These are phyloP conservation scores for Trinorchestia longiramus DNA, from an alignment of 1,140 invertebrate species.

Conservation along the genomic window DNA sequence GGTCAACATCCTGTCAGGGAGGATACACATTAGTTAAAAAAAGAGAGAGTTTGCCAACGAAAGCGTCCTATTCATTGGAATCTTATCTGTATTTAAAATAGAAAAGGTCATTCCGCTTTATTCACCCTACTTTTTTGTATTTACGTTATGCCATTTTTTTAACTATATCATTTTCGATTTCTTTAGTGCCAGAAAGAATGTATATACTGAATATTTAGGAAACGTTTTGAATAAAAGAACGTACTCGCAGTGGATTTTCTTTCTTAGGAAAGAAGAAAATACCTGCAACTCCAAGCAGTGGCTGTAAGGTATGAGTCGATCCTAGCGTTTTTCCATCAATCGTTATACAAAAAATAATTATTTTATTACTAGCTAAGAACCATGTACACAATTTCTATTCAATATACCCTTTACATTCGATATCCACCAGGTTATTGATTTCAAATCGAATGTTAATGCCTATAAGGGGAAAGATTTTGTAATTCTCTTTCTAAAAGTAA, in stretches of 20 bases:
- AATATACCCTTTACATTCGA: too few species aligned
- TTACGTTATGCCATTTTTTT: not conserved
- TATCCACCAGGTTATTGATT: too few species aligned
- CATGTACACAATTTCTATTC: too few species aligned
- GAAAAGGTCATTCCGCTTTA: not conserved
- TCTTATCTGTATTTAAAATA: not conserved
- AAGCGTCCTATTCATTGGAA: not conserved
- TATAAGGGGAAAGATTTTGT: too few species aligned
- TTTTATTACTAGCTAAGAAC: too few species aligned
- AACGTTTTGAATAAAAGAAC: not conserved
- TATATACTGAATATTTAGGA: not conserved
- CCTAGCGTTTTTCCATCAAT: too few species aligned
- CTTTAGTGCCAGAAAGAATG: not conserved
- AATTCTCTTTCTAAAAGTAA: too few species aligned
- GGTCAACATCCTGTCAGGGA: constrained; percentile 11
- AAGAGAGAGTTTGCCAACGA: not conserved
- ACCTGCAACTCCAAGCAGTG: not conserved
- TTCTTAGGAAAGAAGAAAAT: not conserved
- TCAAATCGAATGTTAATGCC: too few species aligned
- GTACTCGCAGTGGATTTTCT: not conserved
- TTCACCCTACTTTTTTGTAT: not conserved
- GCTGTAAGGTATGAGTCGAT: not conserved
- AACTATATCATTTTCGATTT: not conserved
- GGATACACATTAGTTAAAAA: not conserved
- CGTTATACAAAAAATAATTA: too few species aligned